Percentiles rank a stretch among this genome's conserved stretches.
Evolutionary conservation across 2,113 vertebrate genomes (phyloP).

Genomic region (Cervus canadensis): DNA sequence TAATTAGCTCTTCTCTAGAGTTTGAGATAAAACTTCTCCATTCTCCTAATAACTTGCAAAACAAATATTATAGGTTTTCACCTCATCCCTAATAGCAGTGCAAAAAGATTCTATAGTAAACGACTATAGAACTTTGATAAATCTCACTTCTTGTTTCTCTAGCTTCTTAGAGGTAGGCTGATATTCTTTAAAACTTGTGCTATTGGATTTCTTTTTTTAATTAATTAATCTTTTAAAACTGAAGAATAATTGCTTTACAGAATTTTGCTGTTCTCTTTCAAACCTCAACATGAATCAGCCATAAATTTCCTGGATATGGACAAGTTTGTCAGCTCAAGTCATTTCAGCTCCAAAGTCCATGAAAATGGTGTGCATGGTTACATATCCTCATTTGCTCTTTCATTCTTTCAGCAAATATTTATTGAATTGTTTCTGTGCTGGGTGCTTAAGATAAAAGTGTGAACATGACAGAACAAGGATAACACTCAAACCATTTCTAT

Average conservation of each 20-base stretch:
- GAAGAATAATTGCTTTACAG: background rate
- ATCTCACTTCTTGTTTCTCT: background rate
- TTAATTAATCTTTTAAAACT: background rate
- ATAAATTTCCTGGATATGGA: background rate
- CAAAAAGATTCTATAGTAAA: background rate
- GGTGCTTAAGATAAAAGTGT: background rate
- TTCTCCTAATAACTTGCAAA: background rate
- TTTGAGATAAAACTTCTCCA: background rate
- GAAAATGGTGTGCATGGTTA: background rate
- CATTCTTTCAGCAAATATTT: background rate
- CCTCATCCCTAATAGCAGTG: background rate
- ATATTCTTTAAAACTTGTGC: background rate
- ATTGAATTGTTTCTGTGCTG: background rate
- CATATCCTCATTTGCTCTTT: background rate
- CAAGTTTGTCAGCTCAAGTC: background rate
- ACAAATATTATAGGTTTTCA: background rate
- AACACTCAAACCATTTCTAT: background rate
- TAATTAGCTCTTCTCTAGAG: background rate
- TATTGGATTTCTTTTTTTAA: rapidly evolving
- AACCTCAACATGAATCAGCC: background rate
- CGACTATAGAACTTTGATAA: background rate
- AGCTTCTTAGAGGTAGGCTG: background rate
- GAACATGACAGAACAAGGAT: background rate
- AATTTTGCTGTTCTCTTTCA: background rate
- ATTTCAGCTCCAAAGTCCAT: background rate